Percentiles rank a stretch among this genome's conserved stretches.
These are phyloP conservation scores for Orchesellides sinensis DNA, from an alignment of 2,888 invertebrate genomes.

Conservation along the genomic window DNA sequence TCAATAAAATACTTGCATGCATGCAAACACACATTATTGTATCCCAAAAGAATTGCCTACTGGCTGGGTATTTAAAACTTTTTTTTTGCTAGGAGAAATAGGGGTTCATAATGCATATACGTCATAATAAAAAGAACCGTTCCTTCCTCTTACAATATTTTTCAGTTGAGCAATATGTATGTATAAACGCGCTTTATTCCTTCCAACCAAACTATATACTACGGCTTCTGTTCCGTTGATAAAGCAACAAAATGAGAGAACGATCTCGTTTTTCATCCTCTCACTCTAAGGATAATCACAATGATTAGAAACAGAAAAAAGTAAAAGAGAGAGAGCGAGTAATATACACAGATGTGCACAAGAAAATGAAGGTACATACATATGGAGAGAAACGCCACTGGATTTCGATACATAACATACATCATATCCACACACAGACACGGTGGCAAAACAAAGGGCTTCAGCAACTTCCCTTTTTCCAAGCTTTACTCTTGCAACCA, in stretches of 20 bases:
- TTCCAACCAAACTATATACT: no score
- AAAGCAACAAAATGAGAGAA: constrained; percentile 9
- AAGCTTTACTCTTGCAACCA: neutral
- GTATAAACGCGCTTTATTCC: no score
- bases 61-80: neutral
- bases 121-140: no score
- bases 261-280: constrained; percentile 12
- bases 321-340: neutral
- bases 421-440: constrained; percentile 26
- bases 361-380: no score
- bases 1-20: neutral
- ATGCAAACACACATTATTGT: no score
- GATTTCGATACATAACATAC: neutral
- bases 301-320: constrained; percentile 1
- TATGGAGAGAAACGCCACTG: neutral
- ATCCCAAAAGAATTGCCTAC: no score
- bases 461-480: constrained; percentile 42
- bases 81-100: neutral
- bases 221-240: constrained; percentile 9
- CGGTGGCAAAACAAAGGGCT: constrained; percentile 41
- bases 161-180: no score
- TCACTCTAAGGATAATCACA: constrained; percentile 13
- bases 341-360: constrained; percentile 37
- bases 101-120: no score
- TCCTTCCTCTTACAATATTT: no score